Evolutionary conservation across 2,888 invertebrate species (phyloP), one percentile per base, ranked within the genome.

Genomic region (Parnassius orleans): DNA sequence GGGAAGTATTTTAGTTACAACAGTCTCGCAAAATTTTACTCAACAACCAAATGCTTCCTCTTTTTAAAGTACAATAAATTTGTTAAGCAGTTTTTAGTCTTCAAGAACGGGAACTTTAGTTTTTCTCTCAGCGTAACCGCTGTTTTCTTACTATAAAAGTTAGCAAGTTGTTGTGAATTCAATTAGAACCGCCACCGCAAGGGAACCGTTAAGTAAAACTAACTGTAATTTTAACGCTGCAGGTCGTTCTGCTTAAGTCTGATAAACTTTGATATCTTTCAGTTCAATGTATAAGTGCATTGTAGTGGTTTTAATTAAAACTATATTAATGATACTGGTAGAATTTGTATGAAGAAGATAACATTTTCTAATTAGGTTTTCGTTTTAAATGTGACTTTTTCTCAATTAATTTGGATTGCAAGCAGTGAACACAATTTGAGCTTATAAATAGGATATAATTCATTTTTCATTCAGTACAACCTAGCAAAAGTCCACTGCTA

Each of bases 91-190:
- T n/a, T 55, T 59, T 60, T 24, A 60, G 43, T 55, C 12, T 61
- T 41, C 53, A 46, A 41, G 53, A 53, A 53, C 52, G 12, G 53
- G 14, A 48, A 50, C 60, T 54, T 50, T 53, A 41, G 10, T 50
- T 54, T 19, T 15, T 33, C 51, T 43, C 60, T 55, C 24, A 9
- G 33, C 33, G 55, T 48, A 67, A 71, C 67, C 68, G 64, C 69
- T 59, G 63, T 64, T 67, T 62, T 55, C 61, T 51, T 50, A 19
- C 53, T 62, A 65, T 68, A 68, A 72, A 70, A 70, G 69, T 71
- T 72, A 24, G 47, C 56, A 62, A 68, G 65, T 68, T 67, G 63
- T 66, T 63, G 42, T 43, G 60, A 68, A 71, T 71, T 68, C 65
- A 69, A 71, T 70, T 67, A 72, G 65, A 41, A 42, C 53, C 42